Conservation (phyloP, 2,113 vertebrate species). For the Protobothrops flavoviridis region DNA sequence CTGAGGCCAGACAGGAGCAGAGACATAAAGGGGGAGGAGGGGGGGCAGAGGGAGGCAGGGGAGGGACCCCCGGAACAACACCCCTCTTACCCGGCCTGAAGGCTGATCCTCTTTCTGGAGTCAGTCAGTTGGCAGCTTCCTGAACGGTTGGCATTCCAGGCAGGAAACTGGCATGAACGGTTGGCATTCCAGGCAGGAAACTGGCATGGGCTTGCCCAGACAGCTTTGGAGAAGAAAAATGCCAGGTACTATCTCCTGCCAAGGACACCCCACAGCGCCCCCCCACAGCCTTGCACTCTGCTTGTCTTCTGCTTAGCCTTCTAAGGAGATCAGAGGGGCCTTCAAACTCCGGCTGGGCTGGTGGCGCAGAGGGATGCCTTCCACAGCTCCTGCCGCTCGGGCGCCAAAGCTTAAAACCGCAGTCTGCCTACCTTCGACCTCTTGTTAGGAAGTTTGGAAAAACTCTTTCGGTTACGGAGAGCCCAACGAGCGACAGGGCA, state of each 20-base stretch:
- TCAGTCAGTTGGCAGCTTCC: neutral
- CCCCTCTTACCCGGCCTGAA: neutral
- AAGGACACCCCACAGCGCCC: no score
- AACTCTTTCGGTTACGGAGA: no score
- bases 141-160: neutral
- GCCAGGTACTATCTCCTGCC: neutral
- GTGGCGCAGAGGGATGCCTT: no score
- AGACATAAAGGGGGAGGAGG: neutral
- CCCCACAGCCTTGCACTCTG: no score
- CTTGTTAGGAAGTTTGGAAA: neutral
- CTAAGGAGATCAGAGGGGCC: neutral
- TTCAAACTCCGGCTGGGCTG: neutral
- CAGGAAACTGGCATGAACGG: neutral
- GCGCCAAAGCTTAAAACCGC: no score
- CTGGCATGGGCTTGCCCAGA: neutral
- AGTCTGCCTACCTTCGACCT: no score
- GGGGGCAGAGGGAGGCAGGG: neutral
- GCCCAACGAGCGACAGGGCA: no score
- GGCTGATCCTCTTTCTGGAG: neutral
- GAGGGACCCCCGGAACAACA: fast-evolving
- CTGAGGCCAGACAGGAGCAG: neutral
- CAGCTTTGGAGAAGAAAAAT: neutral
- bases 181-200: neutral
- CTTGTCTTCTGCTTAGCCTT: neutral
- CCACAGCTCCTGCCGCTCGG: no score